Conservation (phyloP, 2,113 vertebrate genomes). For the Tursiops truncatus region DNA sequence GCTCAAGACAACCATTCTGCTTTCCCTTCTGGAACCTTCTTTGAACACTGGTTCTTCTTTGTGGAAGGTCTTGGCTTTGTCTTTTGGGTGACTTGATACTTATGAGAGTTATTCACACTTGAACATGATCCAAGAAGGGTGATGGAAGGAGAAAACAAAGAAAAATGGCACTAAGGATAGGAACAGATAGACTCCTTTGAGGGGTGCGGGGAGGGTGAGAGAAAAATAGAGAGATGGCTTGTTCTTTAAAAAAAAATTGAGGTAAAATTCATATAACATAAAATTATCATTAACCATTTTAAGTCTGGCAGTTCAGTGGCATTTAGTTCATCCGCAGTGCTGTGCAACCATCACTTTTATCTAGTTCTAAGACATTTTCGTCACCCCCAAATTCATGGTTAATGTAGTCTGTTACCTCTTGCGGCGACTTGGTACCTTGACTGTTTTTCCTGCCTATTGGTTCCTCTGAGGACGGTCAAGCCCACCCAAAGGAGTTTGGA, state of each 20-base stretch:
- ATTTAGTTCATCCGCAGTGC: neutral
- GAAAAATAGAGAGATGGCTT: neutral
- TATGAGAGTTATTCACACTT: neutral
- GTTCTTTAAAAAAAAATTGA: neutral
- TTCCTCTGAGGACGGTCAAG: neutral
- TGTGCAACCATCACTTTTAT: neutral
- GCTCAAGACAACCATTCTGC: neutral
- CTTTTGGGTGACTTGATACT: neutral
- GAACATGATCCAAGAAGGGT: neutral
- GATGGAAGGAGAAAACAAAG: neutral
- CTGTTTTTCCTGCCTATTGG: neutral
- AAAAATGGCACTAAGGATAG: neutral
- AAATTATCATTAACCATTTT: neutral
- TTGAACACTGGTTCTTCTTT: neutral
- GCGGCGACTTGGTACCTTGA: fast-evolving
- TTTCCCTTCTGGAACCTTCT: neutral
- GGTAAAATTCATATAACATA: neutral
- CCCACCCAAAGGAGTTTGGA: neutral
- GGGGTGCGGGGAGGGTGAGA: neutral
- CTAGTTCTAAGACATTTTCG: neutral
- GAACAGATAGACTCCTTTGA: neutral
- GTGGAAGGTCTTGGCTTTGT: neutral
- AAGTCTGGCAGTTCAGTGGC: neutral
- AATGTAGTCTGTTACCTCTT: neutral
- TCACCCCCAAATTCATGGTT: neutral